Evolutionary conservation across 2,113 vertebrate species (phyloP).

Genomic region (Halcyon senegalensis): DNA sequence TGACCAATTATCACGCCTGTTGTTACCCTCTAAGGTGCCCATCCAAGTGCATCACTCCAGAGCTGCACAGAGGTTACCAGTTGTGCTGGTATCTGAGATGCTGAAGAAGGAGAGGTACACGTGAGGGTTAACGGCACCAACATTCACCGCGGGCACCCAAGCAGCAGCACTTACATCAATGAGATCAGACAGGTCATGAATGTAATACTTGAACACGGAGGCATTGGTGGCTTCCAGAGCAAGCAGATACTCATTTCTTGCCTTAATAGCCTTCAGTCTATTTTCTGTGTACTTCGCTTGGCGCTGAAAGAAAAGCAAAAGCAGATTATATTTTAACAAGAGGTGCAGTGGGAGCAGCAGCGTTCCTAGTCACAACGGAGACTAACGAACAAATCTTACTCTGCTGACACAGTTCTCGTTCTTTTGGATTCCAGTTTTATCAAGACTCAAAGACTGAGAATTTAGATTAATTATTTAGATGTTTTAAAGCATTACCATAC

Average conservation of each 20-base stretch:
- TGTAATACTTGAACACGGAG: constrained; percentile 99
- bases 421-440: constrained; percentile 18
- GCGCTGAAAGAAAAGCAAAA: constrained; percentile 79
- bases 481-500: background rate
- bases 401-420: background rate
- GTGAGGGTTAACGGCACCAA: background rate
- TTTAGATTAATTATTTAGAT: background rate
- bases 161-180: constrained; percentile 90
- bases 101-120: background rate
- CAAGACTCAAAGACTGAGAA: constrained; percentile 25
- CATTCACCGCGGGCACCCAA: background rate
- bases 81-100: background rate
- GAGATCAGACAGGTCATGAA: constrained; percentile 97
- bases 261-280: constrained; percentile 96
- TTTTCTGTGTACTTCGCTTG: constrained; percentile 99
- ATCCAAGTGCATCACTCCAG: background rate
- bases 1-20: accelerated
- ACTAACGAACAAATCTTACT: background rate
- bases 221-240: constrained; percentile 96
- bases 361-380: background rate
- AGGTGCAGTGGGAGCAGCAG: background rate
- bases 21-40: background rate
- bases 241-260: constrained; percentile 95
- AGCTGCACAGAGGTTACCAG: background rate
- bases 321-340: background rate